phyloP scores from a whole-genome alignment of 1,140 invertebrate species.

The Cardiocondyla obscurior region DNA sequence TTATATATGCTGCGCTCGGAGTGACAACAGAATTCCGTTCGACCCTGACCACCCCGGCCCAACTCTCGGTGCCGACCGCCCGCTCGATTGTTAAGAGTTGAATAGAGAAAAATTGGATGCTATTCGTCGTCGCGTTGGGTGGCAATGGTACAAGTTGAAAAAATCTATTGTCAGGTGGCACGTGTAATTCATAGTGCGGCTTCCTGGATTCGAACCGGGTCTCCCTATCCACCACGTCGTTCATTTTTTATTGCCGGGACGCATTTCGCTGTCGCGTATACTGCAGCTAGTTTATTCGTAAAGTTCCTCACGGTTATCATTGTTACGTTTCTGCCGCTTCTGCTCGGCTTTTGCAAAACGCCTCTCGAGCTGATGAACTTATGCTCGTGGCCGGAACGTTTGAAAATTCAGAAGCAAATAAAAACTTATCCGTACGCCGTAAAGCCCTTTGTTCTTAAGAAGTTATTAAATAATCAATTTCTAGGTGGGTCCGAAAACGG shows the following conservation, averaged over 20 bases:
- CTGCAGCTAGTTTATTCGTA: constrained; percentile 5
- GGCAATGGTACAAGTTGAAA: constrained; percentile 51
- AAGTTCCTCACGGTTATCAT: background rate
- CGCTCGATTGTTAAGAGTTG: constrained; percentile 66
- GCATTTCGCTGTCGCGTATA: background rate
- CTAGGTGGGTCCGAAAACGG: too few species aligned
- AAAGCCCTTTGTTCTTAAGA: background rate
- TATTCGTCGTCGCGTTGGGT: constrained; percentile 53
- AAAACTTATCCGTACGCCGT: background rate
- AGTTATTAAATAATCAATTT: background rate
- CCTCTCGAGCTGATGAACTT: background rate
- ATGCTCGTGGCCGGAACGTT: background rate
- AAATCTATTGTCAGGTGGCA: constrained; percentile 69
- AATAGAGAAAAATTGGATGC: constrained; percentile 73
- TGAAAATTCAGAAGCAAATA: background rate
- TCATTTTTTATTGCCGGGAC: constrained; percentile 55
- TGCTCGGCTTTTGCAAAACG: background rate
- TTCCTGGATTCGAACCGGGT: constrained; percentile 52
- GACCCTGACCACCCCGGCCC: constrained; percentile 41
- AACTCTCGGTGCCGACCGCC: background rate
- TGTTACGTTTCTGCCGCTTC: background rate
- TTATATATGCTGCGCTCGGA: constrained; percentile 58
- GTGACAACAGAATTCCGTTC: constrained; percentile 68
- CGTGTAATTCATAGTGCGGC: constrained; percentile 73
- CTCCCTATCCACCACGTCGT: constrained; percentile 25